Evolutionary conservation across 1,140 invertebrate genomes (phyloP).

Genomic region (Drosophila melanica): DNA sequence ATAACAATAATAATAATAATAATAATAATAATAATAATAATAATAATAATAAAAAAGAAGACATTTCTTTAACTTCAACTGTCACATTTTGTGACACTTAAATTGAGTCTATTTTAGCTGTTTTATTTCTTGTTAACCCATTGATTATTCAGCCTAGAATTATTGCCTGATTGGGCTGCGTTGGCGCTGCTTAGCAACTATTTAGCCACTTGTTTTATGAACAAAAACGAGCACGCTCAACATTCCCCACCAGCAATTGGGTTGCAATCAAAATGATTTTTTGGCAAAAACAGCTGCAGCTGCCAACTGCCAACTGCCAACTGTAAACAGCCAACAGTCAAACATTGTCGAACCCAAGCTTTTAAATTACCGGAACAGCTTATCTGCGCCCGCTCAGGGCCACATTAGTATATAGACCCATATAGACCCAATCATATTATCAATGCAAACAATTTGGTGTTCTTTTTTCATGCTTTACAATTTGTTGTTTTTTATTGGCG

Average conservation of each 20-base stretch:
- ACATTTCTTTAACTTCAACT: no score
- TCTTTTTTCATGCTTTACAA: not conserved
- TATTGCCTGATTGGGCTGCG: no score
- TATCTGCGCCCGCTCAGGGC: slow-evolving; percentile 24
- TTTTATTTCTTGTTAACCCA: no score
- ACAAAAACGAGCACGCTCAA: slow-evolving; percentile 6
- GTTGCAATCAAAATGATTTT: slow-evolving; percentile 18
- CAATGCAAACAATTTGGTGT: slow-evolving; percentile 13
- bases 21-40: no score
- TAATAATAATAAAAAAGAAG: no score
- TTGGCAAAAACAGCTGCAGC: slow-evolving; percentile 35
- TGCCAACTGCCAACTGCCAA: not conserved
- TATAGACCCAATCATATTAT: not conserved
- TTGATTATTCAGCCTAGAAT: no score
- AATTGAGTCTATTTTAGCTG: no score
- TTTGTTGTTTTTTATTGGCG: slow-evolving; percentile 45
- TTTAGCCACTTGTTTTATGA: no score
- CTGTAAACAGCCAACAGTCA: slow-evolving; percentile 4
- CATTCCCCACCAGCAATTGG: slow-evolving; percentile 13
- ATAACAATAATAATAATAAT: no score
- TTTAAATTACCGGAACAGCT: slow-evolving; percentile 39
- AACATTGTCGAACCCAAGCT: no score
- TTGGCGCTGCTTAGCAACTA: no score
- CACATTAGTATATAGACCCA: not conserved
- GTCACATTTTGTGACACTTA: no score